Percentiles rank a stretch among this genome's conserved stretches.
phyloP scores from a whole-genome alignment of 2,888 invertebrate species.

The Perdita meconis region DNA sequence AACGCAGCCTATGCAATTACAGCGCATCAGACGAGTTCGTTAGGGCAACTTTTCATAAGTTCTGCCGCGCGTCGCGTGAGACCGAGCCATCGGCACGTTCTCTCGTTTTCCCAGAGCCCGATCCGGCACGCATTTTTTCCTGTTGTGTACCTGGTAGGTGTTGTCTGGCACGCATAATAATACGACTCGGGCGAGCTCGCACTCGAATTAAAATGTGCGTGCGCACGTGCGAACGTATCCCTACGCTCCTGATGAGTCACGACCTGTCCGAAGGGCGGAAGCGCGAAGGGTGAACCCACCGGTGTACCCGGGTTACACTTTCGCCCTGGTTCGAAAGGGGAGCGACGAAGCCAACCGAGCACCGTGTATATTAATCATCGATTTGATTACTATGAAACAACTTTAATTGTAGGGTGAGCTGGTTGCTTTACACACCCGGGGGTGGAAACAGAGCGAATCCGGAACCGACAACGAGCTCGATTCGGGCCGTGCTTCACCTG shows the following conservation, averaged over 20 bases:
- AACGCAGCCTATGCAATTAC: slow-evolving; percentile 23
- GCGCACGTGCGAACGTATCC: slow-evolving; percentile 49
- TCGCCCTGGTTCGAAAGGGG: slow-evolving; percentile 11
- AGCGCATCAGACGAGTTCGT: slow-evolving; percentile 44
- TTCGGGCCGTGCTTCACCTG: neutral
- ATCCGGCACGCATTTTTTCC: slow-evolving; percentile 41
- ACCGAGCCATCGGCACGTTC: slow-evolving; percentile 51
- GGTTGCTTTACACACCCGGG: neutral
- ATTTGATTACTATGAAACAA: slow-evolving; percentile 46
- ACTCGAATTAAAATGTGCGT: slow-evolving; percentile 51
- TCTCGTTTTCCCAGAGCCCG: neutral
- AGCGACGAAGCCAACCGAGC: neutral
- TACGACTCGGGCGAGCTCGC: neutral
- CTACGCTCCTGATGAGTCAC: slow-evolving; percentile 56
- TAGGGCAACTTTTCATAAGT: slow-evolving; percentile 50
- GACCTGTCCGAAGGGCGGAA: slow-evolving; percentile 33
- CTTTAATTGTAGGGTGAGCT: slow-evolving; percentile 30
- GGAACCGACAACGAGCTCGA: neutral
- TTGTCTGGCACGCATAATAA: slow-evolving; percentile 34
- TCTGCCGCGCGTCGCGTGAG: slow-evolving; percentile 39
- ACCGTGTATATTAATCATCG: slow-evolving; percentile 44
- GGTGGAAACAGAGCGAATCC: neutral
- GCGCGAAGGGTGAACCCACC: slow-evolving; percentile 30
- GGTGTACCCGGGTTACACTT: slow-evolving; percentile 23
- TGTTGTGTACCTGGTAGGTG: slow-evolving; percentile 27